These are phyloP conservation scores for Orthosia incerta DNA, from an alignment of 2,888 invertebrate species.

Conservation along the genomic window DNA sequence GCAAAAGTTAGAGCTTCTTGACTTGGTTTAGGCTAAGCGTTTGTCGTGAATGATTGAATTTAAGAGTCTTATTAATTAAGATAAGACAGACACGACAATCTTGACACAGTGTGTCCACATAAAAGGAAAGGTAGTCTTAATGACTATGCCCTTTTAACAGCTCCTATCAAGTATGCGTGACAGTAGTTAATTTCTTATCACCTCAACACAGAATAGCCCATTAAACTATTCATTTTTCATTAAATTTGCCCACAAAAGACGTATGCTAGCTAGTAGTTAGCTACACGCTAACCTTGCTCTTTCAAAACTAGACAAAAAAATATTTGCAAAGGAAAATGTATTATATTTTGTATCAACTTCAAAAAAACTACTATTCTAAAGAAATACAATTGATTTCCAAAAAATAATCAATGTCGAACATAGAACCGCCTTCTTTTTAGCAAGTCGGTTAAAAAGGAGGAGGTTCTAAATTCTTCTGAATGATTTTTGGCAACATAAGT, in stretches of 20 bases:
- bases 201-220: slow-evolving; percentile 23
- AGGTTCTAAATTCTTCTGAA: too few species aligned
- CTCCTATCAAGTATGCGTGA: slow-evolving; percentile 10
- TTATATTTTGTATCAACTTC: too few species aligned
- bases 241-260: slow-evolving; percentile 6
- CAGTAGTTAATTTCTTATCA: slow-evolving; percentile 41
- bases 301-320: neutral
- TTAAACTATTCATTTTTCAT: slow-evolving; percentile 36
- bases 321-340: neutral
- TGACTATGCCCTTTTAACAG: slow-evolving; percentile 4
- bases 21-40: too few species aligned
- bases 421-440: too few species aligned
- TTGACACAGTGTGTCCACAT: neutral
- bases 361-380: too few species aligned
- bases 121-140: slow-evolving; percentile 12
- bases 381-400: too few species aligned
- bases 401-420: too few species aligned
- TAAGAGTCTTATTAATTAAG: neutral
- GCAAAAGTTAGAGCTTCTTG: too few species aligned
- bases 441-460: too few species aligned
- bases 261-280: too few species aligned
- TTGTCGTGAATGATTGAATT: neutral
- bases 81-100: neutral
- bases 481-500: too few species aligned
- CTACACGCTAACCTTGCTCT: too few species aligned